Percentiles rank a stretch among this genome's conserved stretches.
These are phyloP conservation scores for Miltochrista miniata DNA, from an alignment of 2,888 invertebrate genomes.

Conservation along the genomic window DNA sequence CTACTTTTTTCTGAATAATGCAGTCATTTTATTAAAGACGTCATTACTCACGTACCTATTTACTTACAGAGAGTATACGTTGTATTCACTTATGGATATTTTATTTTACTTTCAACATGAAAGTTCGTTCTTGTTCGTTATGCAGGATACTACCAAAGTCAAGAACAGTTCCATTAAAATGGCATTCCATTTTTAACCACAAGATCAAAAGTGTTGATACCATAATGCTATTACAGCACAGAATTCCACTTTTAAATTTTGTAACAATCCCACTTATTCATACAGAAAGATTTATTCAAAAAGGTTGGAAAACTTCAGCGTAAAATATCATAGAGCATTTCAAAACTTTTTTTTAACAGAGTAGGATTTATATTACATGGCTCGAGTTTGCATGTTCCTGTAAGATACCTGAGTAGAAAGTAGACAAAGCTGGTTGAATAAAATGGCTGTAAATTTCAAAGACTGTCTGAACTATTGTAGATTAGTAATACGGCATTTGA, in stretches of 20 bases:
- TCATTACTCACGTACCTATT: no score
- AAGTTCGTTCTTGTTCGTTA: no score
- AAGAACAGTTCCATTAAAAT: slow-evolving; percentile 13
- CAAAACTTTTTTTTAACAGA: slow-evolving; percentile 58
- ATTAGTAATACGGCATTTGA: slow-evolving; percentile 21
- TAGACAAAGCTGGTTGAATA: slow-evolving; percentile 52
- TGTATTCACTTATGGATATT: no score
- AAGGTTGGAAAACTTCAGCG: slow-evolving; percentile 45
- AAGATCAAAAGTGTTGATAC: slow-evolving; percentile 10
- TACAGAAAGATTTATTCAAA: slow-evolving; percentile 39
- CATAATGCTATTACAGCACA: slow-evolving; percentile 13
- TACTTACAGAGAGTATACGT: no score
- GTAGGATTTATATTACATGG: slow-evolving; percentile 28
- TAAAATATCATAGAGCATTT: slow-evolving; percentile 52
- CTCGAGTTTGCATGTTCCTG: slow-evolving; percentile 48
- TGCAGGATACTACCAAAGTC: slow-evolving; percentile 21
- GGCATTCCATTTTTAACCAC: slow-evolving; percentile 2
- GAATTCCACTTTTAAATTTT: slow-evolving; percentile 18
- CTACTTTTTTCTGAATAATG: no score
- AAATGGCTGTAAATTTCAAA: slow-evolving; percentile 55
- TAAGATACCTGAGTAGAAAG: slow-evolving; percentile 63
- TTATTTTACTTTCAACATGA: no score
- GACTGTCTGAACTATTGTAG: slow-evolving; percentile 37
- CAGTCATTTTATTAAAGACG: no score
- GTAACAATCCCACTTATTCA: slow-evolving; percentile 30